A percentile compares a stretch with the other conserved stretches of the same genome.
phyloP scores from a whole-genome alignment of 2,113 vertebrate genomes.

The Catharus minimus region DNA sequence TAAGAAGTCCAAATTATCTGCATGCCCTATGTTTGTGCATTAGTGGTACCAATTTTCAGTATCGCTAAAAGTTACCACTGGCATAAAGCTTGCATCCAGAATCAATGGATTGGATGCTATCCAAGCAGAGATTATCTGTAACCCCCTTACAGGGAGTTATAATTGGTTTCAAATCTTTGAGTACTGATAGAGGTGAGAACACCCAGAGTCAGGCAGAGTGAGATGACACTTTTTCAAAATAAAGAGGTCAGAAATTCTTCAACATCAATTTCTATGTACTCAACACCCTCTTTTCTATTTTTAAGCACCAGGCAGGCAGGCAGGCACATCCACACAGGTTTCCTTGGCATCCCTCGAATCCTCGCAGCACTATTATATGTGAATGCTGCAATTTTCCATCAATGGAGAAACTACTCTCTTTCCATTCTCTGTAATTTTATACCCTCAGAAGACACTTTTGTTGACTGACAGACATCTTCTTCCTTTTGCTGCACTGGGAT shows the following conservation, averaged over 20 bases:
- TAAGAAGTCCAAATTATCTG: neutral
- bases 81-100: neutral
- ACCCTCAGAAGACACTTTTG: neutral
- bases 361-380: neutral
- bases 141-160: neutral
- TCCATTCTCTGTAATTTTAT: conserved; percentile 15
- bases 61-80: neutral
- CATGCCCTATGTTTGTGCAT: neutral
- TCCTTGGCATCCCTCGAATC: neutral
- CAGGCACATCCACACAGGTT: conserved; percentile 14
- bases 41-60: neutral
- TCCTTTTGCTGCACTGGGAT: neutral
- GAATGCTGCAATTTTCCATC: conserved; percentile 17
- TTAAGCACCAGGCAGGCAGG: neutral
- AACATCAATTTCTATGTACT: conserved; percentile 28
- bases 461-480: neutral
- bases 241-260: conserved; percentile 30
- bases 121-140: neutral
- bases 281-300: conserved; percentile 40
- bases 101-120: neutral
- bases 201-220: neutral
- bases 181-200: neutral
- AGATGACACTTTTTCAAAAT: neutral
- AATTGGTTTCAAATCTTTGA: conserved; percentile 2
- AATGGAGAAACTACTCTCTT: conserved; percentile 3